Evolutionary conservation across 1,140 invertebrate genomes (phyloP), one percentile per base, ranked within the genome.

Genomic region (Bombus difficillimus): DNA sequence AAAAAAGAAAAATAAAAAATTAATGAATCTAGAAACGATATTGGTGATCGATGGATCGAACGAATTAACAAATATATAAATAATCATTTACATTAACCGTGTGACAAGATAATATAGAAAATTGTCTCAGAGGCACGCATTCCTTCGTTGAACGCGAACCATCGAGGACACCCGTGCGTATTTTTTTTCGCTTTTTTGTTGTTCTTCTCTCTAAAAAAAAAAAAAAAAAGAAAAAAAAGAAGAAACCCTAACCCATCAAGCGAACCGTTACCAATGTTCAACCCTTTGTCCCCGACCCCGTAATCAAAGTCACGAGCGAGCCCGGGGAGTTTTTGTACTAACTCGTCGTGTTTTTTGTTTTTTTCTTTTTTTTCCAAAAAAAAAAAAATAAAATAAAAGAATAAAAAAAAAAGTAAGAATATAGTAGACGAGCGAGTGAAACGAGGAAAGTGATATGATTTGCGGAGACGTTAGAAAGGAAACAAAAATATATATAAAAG

Each of bases 341-440:
- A 91, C 85, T 89, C 78, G 79, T 90, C 76, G 83, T 89, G 82
- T 89, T 86, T 73, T 73, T 13, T 32, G 4, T 32, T 18, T 32
- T 32, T 71, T 41, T 41, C 18, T 75, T 37, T 57, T 57, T 32
- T 32, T 75, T 13, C 5, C 34, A 25, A 41, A 47, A 32, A 74
- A 47, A 47, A 28, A 47, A 47, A 64, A 18, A 32, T 6, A 32
- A 28, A 68, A 10, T 34, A 37, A 37, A 37, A 68, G 34, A 37
- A 34, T 34, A 34, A 22, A 68, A 68, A 64, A n/a, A 68, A 37
- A 68, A 37, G 2, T 34, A 22, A 41, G 41, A 77, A 83, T 34
- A 71, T 39, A 89, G 86, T 91, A 90, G 90, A 82, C 82, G 87
- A 91, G 90, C 90, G 90, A 90, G 90, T 91, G 86, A 91, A 91